Evolutionary conservation across 2,113 vertebrate species (phyloP), one percentile per base, ranked within the genome.

Genomic region (Vulpes vulpes): DNA sequence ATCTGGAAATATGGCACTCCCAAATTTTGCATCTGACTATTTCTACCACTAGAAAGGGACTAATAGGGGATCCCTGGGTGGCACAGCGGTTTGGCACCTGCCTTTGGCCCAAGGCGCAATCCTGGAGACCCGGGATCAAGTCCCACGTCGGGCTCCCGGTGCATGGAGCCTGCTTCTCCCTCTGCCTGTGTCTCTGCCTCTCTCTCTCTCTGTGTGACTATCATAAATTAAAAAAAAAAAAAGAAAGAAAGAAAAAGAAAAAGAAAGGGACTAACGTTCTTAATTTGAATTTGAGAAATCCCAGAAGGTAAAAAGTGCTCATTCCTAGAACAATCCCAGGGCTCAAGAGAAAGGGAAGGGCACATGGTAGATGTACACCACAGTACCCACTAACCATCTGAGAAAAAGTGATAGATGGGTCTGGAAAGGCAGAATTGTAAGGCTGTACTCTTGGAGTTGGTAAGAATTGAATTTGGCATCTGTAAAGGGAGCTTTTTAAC

Each of bases 231-330:
- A 35, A 35, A 2, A 35, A 35, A 35, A 2, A 35, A 35, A 2
- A 35, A 35, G 35, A 35, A 35, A 35, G 35, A 35, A 35, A 35
- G 35, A 35, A 35, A 35, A 35, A 35, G 35, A 35, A 35, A 35
- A 35, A 89, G 81, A 94, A 81, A 49, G 6, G 25, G 12, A 88
- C 25, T 88, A 86, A 67, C 6, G 23, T 16, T 93, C 53, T 74
- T 62, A 85, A 88, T 62, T 94, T 53, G 88, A 57, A 69, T 93
- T 74, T 80, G 32, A 91, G 91, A 84, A 91, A 4, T 65, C 27
- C 23, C 64, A 12, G 27, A 23, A 16, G n/a, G 43, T 1, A 5
- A 2, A 51, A 32, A 1, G 22, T 65, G 49, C 51, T 27, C 83
- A 89, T 27, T 35, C 71, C 92, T 82, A 53, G 32, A 35, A 51